Conservation (phyloP, 92 coral and sea anemone species). For the Phenganax stokvisi region DNA sequence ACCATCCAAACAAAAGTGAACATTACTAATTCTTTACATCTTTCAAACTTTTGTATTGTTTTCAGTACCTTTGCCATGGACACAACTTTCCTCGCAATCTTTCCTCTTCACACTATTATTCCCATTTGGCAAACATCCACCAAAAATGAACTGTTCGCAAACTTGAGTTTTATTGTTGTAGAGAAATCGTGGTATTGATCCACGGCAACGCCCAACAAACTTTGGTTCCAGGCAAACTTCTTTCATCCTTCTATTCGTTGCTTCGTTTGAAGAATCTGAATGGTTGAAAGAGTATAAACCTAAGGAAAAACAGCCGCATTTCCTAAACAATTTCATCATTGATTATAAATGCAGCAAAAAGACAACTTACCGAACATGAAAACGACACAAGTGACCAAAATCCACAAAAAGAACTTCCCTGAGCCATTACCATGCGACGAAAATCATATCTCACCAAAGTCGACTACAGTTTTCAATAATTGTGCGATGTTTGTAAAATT, state of each 20-base stretch:
- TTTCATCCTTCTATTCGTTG: not conserved
- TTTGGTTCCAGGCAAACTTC: constrained; percentile 43
- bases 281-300: constrained; percentile 16
- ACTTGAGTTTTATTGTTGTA: constrained; percentile 42
- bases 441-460: not conserved
- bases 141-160: constrained; percentile 55
- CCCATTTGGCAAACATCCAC: constrained; percentile 58
- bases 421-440: not conserved
- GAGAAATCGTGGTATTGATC: constrained; percentile 52
- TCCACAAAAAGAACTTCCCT: not conserved
- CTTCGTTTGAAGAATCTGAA: constrained; percentile 6
- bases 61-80: not conserved
- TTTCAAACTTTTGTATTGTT: not conserved
- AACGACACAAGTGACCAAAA: not conserved
- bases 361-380: constrained; percentile 12
- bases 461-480: not conserved
- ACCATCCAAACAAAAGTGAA: not conserved
- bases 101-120: constrained; percentile 53
- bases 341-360: not conserved
- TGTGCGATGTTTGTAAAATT: not conserved
- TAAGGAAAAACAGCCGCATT: not conserved
- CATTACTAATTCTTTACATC: not conserved
- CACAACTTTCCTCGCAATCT: constrained; percentile 47
- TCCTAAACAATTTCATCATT: not conserved
- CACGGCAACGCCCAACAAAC: constrained; percentile 50